Evolutionary conservation across 2,888 invertebrate species (phyloP), one percentile per base, ranked within the genome.

Genomic region (Disparrhopalites patrizii): DNA sequence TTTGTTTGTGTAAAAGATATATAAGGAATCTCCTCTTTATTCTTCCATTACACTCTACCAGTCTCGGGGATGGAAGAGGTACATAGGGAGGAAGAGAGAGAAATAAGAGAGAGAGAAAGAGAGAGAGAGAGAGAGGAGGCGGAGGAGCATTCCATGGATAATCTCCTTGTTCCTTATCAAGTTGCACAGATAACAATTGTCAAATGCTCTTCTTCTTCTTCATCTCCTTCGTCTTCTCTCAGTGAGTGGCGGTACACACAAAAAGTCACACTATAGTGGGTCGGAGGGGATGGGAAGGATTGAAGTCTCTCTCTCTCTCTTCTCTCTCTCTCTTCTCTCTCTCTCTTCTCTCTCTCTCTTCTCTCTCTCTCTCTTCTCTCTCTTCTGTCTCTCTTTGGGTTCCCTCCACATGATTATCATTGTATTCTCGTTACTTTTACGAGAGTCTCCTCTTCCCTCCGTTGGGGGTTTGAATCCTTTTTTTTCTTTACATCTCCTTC

Each of bases 351-450:
- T n/a, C n/a, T n/a, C n/a, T n/a, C n/a, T n/a, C n/a, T n/a, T n/a
- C n/a, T n/a, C n/a, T n/a, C n/a, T n/a, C n/a, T n/a, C n/a, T n/a
- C n/a, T n/a, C n/a, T n/a, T n/a, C n/a, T n/a, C n/a, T n/a, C n/a
- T n/a, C n/a, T n/a, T n/a, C n/a, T n/a, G n/a, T n/a, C n/a, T n/a
- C n/a, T n/a, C n/a, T n/a, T n/a, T n/a, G n/a, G n/a, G n/a, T n/a
- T n/a, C n/a, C n/a, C n/a, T n/a, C n/a, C n/a, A n/a, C n/a, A 51
- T 52, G 62, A 62, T 62, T 27, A 52, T 38, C 52, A 52, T 62
- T 62, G 62, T 62, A 62, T 38, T 62, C 62, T 62, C 62, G 62
- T 62, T 62, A 62, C 62, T 52, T 62, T 62, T 62, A 62, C 62
- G 62, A 51, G 52, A 47, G 20, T 27, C 30, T 18, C 33, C 36